These are phyloP conservation scores for Aegypius monachus DNA, from an alignment of 2,113 vertebrate genomes.

Conservation along the genomic window DNA sequence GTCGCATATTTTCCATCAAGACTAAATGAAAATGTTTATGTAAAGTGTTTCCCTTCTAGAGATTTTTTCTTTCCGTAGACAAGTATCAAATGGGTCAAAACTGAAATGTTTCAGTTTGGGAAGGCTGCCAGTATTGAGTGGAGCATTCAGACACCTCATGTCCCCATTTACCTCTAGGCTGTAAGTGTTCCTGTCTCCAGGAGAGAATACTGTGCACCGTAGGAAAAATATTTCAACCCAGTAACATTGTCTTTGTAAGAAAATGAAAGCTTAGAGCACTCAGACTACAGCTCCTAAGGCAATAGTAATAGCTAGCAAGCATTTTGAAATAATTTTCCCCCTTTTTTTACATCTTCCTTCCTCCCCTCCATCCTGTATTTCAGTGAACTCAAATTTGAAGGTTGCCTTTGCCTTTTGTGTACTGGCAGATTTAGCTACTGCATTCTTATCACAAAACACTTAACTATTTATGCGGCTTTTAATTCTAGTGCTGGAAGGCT, in stretches of 20 bases:
- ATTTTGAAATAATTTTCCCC: not conserved
- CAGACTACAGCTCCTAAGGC: not conserved
- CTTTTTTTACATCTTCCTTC: not conserved
- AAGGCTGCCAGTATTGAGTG: not conserved
- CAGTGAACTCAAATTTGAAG: not conserved
- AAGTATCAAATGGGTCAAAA: not conserved
- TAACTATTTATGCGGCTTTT: conserved; percentile 28
- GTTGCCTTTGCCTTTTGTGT: conserved; percentile 22
- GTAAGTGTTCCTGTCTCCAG: conserved; percentile 28
- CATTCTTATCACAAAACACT: conserved; percentile 13
- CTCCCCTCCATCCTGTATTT: not conserved
- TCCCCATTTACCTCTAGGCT: not conserved
- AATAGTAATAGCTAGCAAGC: not conserved
- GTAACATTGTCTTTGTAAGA: not conserved
- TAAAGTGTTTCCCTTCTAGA: not conserved
- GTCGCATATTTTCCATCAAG: not conserved
- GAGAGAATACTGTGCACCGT: not conserved
- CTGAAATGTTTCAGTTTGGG: not conserved
- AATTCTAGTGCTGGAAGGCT: conserved; percentile 1
- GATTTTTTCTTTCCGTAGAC: not conserved
- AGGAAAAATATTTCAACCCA: not conserved
- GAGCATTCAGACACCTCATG: not conserved
- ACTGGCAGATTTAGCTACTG: not conserved
- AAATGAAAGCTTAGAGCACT: not conserved
- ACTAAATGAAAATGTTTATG: not conserved